Evolutionary conservation across 1,140 invertebrate genomes (phyloP).

Genomic region (Antheraea pernyi): DNA sequence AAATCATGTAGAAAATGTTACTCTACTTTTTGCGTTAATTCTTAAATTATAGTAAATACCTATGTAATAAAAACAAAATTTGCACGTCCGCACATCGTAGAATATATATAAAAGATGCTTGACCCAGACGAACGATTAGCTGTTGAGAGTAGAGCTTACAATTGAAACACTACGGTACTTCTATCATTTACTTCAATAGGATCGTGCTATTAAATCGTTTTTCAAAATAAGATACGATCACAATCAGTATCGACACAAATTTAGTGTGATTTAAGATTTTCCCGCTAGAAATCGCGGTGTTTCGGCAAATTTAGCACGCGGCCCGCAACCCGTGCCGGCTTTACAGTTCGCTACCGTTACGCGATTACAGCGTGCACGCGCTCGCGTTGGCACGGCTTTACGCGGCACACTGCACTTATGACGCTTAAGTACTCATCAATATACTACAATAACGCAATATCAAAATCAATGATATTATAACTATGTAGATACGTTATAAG

Average conservation of each 20-base stretch:
- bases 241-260: conserved; percentile 29
- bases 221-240: conserved; percentile 1
- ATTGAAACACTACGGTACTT: background rate
- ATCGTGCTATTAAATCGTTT: conserved; percentile 4
- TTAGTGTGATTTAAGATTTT: conserved; percentile 66
- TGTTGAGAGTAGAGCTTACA: background rate
- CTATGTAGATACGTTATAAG: too few relatives aligned
- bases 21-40: too few relatives aligned
- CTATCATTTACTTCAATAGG: background rate
- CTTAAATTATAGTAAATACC: too few relatives aligned
- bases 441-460: too few relatives aligned
- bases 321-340: conserved; percentile 65
- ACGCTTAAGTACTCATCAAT: too few relatives aligned
- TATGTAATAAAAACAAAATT: background rate
- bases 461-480: too few relatives aligned
- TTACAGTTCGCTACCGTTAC: conserved; percentile 77
- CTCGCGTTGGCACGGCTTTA: conserved; percentile 6
- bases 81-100: background rate
- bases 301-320: conserved; percentile 77
- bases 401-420: too few relatives aligned
- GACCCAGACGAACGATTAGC: background rate
- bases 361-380: conserved; percentile 69
- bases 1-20: too few relatives aligned
- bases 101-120: background rate
- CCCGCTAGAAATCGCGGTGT: conserved; percentile 69